Evolutionary conservation across 2,113 vertebrate genomes (phyloP), one percentile per base, ranked within the genome.

Genomic region (Varanus komodoensis): DNA sequence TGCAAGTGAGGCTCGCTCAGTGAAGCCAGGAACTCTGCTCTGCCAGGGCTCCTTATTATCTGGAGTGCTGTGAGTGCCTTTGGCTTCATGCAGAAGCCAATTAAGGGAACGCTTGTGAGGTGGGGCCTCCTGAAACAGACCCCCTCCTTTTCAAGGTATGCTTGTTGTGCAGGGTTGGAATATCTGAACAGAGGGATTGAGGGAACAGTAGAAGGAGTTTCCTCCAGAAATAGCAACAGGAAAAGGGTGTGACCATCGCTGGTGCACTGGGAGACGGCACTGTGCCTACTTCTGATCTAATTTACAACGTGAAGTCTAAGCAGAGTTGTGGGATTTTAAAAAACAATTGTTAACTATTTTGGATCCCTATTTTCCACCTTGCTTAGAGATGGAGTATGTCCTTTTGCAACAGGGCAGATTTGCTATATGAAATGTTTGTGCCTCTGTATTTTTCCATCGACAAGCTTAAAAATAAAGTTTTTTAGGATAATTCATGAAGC

Each of bases 171-270:
- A 44, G 19, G 27, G 25, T 68, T 44, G 67, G 57, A 83, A 68
- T 34, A 84, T 38, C 25, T 32, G 27, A 50, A 68, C 11, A n/a
- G 11, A 32, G 27, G 29, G 29, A n/a, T 48, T 77, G 57, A 71
- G 82, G 61, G 0, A 12, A 67, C 67, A 61, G 19, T 38, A 0
- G 48, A 79, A 87, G 71, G 84, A 89, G 82, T 80, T 34, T 17
- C 8, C 69, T 0, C 0, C 86, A 89, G 44, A 0, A 0, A 54
- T 0, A 69, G 38, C 11, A 52, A 3, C 27, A 52, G 54, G 52
- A 6, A 82, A 29, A 80, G 8, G 78, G 32, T 27, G 0, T 0
- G 0, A 17, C 80, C 57, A 0, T 0, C 48, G 57, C 0, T 6
- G 52, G 73, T 61, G 52, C 21, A 73, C 6, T 86, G 84, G 12